Percentiles rank a stretch among this genome's conserved stretches.
phyloP scores from a whole-genome alignment of 1,140 invertebrate species.

The Sinonovacula constricta region DNA sequence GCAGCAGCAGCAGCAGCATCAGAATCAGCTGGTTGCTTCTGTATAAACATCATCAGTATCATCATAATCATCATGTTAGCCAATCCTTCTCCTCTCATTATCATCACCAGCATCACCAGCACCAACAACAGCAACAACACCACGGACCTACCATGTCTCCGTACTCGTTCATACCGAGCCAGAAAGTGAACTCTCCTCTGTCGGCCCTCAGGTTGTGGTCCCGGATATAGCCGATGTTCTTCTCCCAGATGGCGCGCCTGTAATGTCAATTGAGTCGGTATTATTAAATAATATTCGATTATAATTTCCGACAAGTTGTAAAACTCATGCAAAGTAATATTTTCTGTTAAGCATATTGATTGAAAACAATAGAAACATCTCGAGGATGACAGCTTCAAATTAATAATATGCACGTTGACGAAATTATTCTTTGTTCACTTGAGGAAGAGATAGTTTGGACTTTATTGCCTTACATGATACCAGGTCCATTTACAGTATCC shows the following conservation, averaged over 20 bases:
- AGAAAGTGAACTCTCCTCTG: conserved; percentile 79
- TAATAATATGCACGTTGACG: not conserved
- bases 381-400: not conserved
- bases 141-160: conserved; percentile 71
- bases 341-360: not conserved
- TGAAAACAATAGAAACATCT: not conserved
- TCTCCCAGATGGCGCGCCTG: conserved; percentile 65
- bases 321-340: not conserved
- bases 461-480: too few species aligned
- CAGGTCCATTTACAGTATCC: not conserved
- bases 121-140: too few species aligned
- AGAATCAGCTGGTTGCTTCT: too few species aligned
- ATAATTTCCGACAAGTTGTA: not conserved
- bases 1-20: too few species aligned
- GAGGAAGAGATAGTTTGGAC: too few species aligned
- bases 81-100: too few species aligned
- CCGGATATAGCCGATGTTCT: conserved; percentile 81
- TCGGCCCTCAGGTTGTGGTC: conserved; percentile 86
- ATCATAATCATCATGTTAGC: too few species aligned
- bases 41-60: too few species aligned
- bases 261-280: not conserved
- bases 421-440: not conserved
- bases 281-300: not conserved
- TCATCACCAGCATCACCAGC: too few species aligned
- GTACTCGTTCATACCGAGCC: conserved; percentile 76